Evolutionary conservation across 2,888 invertebrate species (phyloP).

Genomic region (Vannuccia rotundouncinata): DNA sequence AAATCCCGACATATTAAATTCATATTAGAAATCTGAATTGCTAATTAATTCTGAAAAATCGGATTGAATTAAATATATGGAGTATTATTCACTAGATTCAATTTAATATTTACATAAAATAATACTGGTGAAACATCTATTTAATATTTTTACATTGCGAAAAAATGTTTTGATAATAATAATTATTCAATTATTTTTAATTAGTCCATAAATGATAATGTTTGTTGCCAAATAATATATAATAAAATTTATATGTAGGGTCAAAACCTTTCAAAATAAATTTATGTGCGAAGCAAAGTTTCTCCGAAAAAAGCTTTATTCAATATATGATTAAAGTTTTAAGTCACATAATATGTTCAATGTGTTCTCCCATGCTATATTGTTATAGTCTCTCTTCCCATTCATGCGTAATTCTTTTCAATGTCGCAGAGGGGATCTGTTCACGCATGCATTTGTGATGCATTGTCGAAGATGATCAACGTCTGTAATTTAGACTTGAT

Average conservation of each 20-base stretch:
- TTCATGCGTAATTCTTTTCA: not conserved
- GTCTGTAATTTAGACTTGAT: not conserved
- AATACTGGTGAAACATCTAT: too few species aligned
- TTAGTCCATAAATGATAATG: too few species aligned
- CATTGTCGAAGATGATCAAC: not conserved
- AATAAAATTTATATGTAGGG: not conserved
- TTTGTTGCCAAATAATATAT: not conserved
- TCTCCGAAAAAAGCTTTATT: not conserved
- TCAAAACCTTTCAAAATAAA: not conserved
- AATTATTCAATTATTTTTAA: too few species aligned
- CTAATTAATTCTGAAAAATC: too few species aligned
- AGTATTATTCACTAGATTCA: slow-evolving; percentile 17
- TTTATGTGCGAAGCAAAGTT: not conserved
- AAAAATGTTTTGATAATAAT: too few species aligned
- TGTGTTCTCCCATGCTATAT: not conserved
- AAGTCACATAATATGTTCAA: not conserved
- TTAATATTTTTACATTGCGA: too few species aligned
- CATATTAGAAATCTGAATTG: too few species aligned
- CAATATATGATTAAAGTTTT: not conserved
- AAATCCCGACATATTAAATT: too few species aligned
- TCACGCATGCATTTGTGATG: not conserved
- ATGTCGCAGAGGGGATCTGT: not conserved
- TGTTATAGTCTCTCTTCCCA: not conserved
- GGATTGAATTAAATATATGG: too few species aligned
- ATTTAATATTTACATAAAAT: not conserved